Base-by-base conservation (phyloP, 1,140 invertebrate species). In the Zaprionus davidi region DNA sequence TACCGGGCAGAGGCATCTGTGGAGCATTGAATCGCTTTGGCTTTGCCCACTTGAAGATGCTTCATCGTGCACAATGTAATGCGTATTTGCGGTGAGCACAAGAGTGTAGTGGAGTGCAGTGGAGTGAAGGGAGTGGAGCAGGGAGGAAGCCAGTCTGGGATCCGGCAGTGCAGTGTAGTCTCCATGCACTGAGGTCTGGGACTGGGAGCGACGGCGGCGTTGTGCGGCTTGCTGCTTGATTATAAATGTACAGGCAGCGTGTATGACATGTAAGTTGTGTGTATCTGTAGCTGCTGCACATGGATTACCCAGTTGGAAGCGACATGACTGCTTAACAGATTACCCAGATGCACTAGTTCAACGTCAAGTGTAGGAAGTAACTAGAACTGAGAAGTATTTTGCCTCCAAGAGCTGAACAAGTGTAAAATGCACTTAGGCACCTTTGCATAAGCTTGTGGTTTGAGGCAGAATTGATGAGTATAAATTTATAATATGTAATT, bases 231-330 rank as follows among this genome's bases (percentile, higher is more conserved):
- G 82, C 82, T 66, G 81, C 84, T 88, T 81, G 81, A 90, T 88
- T 88, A 88, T 90, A 90, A 84, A 87, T 87, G 84, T 84, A 76
- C 44, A 75, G 76, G 68, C 79, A 79, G 76, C 75, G 76, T 87
- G 78, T 87, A 87, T 88, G 83, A 87, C 81, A 87, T 87, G 84
- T 80, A 83, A 86, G 79, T 79, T 79, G 77, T 71, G 66, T 70
- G 65, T 78, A 56, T 69, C 67, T 70, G 41, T 55, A 22, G 68
- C 53, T 79, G 65, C 53, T 82, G 72, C 68, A 51, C 15, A 31
- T 36, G n/a, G n/a, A 13, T 20, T 38, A 34, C 72, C 72, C 59
- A 71, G 67, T 70, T 57, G 72, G 59, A 58, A 58, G 41, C n/a
- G 41, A 46, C 41, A 46, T 46, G 28, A 57, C 20, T 22, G 46